Base-by-base conservation (phyloP, 2,797 vertebrate species). In the Labeo calbasu region DNA sequence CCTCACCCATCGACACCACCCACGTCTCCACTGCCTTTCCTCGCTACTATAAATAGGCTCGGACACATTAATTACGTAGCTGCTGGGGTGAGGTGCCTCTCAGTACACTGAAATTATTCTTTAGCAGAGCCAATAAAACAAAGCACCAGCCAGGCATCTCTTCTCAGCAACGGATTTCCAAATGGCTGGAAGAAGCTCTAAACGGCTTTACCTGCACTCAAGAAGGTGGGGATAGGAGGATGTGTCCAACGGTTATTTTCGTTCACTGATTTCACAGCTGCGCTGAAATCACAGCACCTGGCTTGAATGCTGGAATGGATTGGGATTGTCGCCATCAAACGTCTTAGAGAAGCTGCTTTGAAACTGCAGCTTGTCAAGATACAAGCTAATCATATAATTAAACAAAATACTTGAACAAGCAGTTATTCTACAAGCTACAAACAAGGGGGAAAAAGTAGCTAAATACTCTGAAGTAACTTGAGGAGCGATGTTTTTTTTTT, bases 11-110 rank as follows among this genome's bases (percentile, higher is more conserved):
- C 81, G 61, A 68, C 78, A 85, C 84, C 57, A 77, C 77, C 84
- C 82, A 84, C 65, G 25, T 61, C 51, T 68, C 84, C 83, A 70
- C 80, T 82, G 40, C 40, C 65, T 82, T 65, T 84, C 71, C 69
- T 55, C 81, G 73, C 72, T 25, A 86, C 93, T 93, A 94, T 91
- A 93, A 94, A 94, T 92, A 92, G 92, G 46, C 82, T 87, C 78
- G 87, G 90, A 88, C 78, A 78, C 89, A 91, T 93, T 93, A 92
- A 93, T 94, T 92, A 93, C 79, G 88, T 21, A 87, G 82, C 86
- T 90, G 87, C 87, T 86, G 88, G 85, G 77, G 83, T 89, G 91
- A 93, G 90, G 90, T 92, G 90, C 73, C 84, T 88, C 77, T 91
- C 71, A 48, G 87, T 84, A 84, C 81, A 78, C 32, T 87, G 86